These are phyloP conservation scores for Prionace glauca DNA, from an alignment of 2,797 vertebrate genomes.

Conservation along the genomic window DNA sequence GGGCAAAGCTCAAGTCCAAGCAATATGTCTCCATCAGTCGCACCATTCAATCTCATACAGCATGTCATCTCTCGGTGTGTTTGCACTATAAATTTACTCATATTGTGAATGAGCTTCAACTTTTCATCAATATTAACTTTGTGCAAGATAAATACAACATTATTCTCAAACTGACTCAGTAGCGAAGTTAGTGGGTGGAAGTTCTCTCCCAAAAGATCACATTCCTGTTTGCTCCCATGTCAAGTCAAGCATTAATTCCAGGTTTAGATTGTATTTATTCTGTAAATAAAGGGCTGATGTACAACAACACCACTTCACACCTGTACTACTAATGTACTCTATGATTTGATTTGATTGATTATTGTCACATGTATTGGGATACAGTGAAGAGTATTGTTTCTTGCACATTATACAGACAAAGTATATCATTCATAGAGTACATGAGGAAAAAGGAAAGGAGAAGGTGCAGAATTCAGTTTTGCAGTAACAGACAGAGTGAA, in stretches of 20 bases:
- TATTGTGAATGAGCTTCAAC: background rate
- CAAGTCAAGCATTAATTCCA: background rate
- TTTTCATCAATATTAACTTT: background rate
- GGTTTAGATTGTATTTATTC: background rate
- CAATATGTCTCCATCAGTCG: background rate
- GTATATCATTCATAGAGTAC: too few relatives aligned
- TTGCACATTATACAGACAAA: too few relatives aligned
- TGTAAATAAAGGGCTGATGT: background rate
- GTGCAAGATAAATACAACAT: background rate
- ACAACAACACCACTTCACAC: background rate
- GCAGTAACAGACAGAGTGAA: too few relatives aligned
- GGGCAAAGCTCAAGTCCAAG: background rate
- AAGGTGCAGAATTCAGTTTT: too few relatives aligned
- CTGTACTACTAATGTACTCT: background rate
- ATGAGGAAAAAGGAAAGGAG: too few relatives aligned
- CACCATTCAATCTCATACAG: background rate
- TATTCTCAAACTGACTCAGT: background rate
- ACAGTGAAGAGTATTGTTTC: too few relatives aligned
- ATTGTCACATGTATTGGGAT: too few relatives aligned
- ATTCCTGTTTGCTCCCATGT: background rate
- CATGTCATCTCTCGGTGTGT: background rate
- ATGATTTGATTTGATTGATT: too few relatives aligned
- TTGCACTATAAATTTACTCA: background rate
- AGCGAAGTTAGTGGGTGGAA: background rate
- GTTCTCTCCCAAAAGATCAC: background rate